Percentiles rank a stretch among this genome's conserved stretches.
phyloP scores from a whole-genome alignment of 1,140 invertebrate species.

The Temnothorax nylanderi region DNA sequence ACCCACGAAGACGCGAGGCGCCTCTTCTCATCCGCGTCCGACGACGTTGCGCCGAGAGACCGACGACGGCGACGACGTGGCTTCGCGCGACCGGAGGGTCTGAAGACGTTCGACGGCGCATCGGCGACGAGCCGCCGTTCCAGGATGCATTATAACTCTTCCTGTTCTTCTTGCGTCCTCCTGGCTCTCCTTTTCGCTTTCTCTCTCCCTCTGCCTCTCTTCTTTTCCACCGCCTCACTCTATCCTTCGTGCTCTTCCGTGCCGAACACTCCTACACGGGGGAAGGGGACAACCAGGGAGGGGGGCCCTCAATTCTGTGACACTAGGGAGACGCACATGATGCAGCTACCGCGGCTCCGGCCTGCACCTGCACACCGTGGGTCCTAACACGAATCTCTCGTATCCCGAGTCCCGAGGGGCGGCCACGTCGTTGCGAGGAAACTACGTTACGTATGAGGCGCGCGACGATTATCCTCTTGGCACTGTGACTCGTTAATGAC shows the following conservation, averaged over 20 bases:
- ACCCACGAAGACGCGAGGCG: conserved; percentile 43
- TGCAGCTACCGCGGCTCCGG: neutral
- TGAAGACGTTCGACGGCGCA: neutral
- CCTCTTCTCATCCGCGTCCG: conserved; percentile 51
- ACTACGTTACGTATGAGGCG: neutral
- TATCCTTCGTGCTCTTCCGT: too few species aligned
- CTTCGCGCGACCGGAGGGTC: neutral
- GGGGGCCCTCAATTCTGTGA: neutral
- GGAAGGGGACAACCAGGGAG: neutral
- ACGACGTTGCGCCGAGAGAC: neutral
- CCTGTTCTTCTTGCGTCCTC: neutral
- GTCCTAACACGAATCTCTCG: neutral
- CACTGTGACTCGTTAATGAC: neutral
- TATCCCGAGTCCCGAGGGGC: too few species aligned
- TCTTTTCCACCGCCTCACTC: neutral
- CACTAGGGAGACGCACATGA: conserved; percentile 42
- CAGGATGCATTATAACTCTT: conserved; percentile 28
- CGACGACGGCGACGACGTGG: neutral
- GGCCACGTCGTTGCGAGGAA: neutral
- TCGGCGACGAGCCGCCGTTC: conserved; percentile 38
- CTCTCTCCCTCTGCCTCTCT: too few species aligned
- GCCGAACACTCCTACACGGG: neutral
- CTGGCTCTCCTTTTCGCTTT: neutral
- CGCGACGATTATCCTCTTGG: neutral
- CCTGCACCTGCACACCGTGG: neutral